Conservation (phyloP, 2,113 vertebrate species). For the Alligator sinensis region DNA sequence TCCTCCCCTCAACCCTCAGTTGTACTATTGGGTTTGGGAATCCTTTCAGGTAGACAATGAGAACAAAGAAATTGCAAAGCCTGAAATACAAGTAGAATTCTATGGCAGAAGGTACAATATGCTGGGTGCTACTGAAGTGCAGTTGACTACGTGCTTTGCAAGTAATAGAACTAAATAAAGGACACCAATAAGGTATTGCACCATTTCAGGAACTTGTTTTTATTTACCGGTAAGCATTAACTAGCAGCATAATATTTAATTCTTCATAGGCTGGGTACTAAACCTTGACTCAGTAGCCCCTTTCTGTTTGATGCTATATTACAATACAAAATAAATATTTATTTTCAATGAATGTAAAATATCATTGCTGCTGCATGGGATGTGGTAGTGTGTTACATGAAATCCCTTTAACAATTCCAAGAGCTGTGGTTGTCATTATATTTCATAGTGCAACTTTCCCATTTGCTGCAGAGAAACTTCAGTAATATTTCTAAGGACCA, state of each 20-base stretch:
- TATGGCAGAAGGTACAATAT: neutral
- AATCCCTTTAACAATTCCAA: neutral
- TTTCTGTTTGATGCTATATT: neutral
- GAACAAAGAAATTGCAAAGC: neutral
- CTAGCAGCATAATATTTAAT: neutral
- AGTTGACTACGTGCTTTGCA: neutral
- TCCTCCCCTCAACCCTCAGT: no score
- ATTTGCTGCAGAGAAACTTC: conserved; percentile 82
- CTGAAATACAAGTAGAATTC: neutral
- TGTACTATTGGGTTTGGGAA: neutral
- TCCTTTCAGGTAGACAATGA: neutral
- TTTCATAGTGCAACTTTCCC: neutral
- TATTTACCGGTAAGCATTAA: neutral
- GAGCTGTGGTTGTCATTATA: neutral
- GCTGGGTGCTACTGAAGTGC: neutral
- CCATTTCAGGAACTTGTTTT: neutral
- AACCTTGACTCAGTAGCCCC: neutral
- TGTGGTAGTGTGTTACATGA: neutral
- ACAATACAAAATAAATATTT: neutral
- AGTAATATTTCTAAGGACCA: conserved; percentile 81
- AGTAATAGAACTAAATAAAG: neutral
- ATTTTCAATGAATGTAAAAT: neutral
- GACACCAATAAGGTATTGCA: neutral
- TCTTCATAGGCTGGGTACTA: neutral
- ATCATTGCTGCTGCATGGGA: neutral